Evolutionary conservation across 53 echinoderm and acorn worm genomes (phyloP).

Genomic region (Holothuria leucospilota): DNA sequence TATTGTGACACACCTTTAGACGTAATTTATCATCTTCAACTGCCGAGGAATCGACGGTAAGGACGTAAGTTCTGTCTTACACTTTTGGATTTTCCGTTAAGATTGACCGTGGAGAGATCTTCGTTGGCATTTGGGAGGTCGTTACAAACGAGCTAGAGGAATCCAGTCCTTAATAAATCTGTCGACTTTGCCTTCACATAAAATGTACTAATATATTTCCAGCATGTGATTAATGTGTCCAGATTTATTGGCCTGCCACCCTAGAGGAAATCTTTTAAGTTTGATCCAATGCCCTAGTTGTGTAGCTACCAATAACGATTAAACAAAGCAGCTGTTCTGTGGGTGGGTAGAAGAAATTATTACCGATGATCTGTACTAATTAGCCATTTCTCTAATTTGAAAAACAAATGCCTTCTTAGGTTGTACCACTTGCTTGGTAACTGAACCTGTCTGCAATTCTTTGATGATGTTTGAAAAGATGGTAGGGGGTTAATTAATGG

Average conservation of each 20-base stretch:
- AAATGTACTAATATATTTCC: slow-evolving; percentile 15
- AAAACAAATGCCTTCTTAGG: slow-evolving; percentile 25
- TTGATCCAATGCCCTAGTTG: slow-evolving; percentile 1
- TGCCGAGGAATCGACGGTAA: too few species aligned
- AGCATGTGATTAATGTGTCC: slow-evolving; percentile 24
- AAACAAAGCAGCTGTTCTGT: slow-evolving; percentile 8
- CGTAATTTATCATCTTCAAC: too few species aligned
- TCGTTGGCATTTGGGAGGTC: too few species aligned
- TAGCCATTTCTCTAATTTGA: slow-evolving; percentile 24
- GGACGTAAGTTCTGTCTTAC: too few species aligned
- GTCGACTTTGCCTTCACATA: neutral
- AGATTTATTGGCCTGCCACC: neutral
- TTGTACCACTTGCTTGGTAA: neutral
- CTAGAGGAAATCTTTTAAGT: slow-evolving; percentile 14
- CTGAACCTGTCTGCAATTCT: neutral
- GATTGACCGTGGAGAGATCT: too few species aligned
- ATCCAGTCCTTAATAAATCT: slow-evolving; percentile 11
- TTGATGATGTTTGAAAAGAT: neutral
- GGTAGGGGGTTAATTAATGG: too few species aligned
- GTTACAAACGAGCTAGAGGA: too few species aligned
- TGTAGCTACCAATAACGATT: neutral
- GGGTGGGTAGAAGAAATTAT: neutral
- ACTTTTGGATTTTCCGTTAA: too few species aligned
- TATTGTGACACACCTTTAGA: too few species aligned
- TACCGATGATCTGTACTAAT: neutral